A percentile compares a stretch with the other conserved stretches of the same genome.
These are phyloP conservation scores for Scalopus aquaticus DNA, from an alignment of 2,113 vertebrate species.

Conservation along the genomic window DNA sequence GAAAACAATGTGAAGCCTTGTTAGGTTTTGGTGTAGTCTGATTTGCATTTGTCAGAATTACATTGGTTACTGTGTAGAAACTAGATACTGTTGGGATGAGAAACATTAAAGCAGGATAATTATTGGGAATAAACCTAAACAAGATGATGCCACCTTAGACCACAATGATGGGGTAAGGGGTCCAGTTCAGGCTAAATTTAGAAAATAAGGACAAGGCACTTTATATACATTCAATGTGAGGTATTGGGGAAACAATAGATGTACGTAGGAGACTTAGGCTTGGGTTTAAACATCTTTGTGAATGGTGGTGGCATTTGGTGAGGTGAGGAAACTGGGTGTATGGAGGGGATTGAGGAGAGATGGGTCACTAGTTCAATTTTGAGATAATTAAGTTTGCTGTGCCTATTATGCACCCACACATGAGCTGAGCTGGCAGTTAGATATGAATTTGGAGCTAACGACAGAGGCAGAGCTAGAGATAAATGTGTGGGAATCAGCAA, in stretches of 20 bases:
- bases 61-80: not conserved
- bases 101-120: not conserved
- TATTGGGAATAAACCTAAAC: not conserved
- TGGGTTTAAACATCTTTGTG: not conserved
- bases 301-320: not conserved
- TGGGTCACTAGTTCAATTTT: not conserved
- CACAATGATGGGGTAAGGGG: not conserved
- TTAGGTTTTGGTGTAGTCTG: not conserved
- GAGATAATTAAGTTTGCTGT: not conserved
- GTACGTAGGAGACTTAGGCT: not conserved
- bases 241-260: not conserved
- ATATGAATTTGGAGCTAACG: not conserved
- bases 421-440: not conserved
- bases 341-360: not conserved
- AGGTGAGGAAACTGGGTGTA: not conserved
- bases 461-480: not conserved
- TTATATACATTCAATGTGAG: not conserved
- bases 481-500: not conserved
- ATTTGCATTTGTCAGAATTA: not conserved
- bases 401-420: not conserved
- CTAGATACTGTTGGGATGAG: not conserved
- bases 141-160: not conserved
- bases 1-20: not conserved
- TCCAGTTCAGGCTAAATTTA: not conserved
- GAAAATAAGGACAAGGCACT: not conserved